Evolutionary conservation across 2,113 vertebrate genomes (phyloP).

Genomic region (Herpailurus yagouaroundi): DNA sequence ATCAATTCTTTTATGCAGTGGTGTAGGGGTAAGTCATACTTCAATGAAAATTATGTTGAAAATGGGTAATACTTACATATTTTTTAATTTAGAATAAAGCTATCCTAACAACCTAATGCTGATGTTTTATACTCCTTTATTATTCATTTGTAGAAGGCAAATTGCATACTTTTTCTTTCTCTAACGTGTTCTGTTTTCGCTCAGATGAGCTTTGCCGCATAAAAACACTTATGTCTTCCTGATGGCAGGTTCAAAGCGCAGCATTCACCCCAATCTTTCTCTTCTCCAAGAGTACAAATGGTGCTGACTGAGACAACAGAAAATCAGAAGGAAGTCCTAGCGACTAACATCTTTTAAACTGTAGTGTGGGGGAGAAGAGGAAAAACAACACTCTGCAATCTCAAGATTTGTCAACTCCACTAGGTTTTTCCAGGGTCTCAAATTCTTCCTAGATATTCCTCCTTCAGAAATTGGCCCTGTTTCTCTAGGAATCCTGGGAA

Average conservation of each 20-base stretch:
- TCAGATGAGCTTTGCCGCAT: neutral
- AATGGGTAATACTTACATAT: neutral
- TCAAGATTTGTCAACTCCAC: neutral
- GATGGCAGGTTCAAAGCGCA: neutral
- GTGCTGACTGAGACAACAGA: neutral
- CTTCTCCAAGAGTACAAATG: neutral
- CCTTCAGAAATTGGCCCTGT: neutral
- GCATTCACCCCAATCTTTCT: neutral
- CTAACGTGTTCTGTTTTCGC: neutral
- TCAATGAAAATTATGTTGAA: conserved; percentile 18
- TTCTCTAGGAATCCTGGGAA: conserved; percentile 3
- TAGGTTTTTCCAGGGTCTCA: neutral
- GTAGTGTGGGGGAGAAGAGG: neutral
- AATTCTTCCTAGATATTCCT: neutral
- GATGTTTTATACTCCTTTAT: neutral
- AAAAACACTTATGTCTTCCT: neutral
- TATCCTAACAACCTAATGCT: neutral
- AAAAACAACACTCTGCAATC: neutral
- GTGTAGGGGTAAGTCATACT: neutral
- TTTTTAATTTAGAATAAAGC: conserved; percentile 31
- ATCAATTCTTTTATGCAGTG: neutral
- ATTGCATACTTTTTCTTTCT: neutral
- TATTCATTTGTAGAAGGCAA: neutral
- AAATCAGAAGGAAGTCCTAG: neutral
- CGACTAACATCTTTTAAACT: neutral